phyloP scores from a whole-genome alignment of 1,140 invertebrate genomes.

The Drosophila azteca region DNA sequence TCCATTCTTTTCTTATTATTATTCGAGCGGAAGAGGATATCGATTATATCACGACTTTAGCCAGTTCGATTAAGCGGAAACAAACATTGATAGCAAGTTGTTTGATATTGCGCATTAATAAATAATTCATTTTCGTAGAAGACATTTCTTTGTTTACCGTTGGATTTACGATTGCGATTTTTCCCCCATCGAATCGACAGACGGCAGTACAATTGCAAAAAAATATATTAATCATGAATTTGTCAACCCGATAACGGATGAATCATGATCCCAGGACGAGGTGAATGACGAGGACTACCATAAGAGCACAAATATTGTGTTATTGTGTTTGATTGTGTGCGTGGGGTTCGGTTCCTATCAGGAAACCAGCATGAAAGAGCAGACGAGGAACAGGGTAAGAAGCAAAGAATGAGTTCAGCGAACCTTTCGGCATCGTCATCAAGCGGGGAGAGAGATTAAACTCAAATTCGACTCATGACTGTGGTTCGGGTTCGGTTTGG shows the following conservation, averaged over 20 bases:
- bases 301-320: constrained; percentile 1
- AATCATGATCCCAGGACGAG: constrained; percentile 34
- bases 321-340: neutral
- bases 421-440: constrained; percentile 47
- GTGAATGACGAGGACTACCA: too few species aligned
- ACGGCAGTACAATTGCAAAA: constrained; percentile 29
- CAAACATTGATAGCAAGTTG: constrained; percentile 8
- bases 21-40: constrained; percentile 32
- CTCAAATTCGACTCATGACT: constrained; percentile 64
- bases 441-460: constrained; percentile 58
- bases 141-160: constrained; percentile 49
- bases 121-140: constrained; percentile 50
- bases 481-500: constrained; percentile 9
- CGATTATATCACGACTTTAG: constrained; percentile 17
- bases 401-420: constrained; percentile 61
- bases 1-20: too few species aligned
- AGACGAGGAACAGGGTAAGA: neutral
- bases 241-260: constrained; percentile 37
- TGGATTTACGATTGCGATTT: constrained; percentile 51
- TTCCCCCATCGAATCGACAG: constrained; percentile 38
- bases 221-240: constrained; percentile 26
- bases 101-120: constrained; percentile 24
- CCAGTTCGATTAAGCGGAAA: constrained; percentile 2
- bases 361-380: neutral
- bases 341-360: constrained; percentile 9